Conservation (phyloP, 2,113 vertebrate genomes). For the Coracopsis vasa region DNA sequence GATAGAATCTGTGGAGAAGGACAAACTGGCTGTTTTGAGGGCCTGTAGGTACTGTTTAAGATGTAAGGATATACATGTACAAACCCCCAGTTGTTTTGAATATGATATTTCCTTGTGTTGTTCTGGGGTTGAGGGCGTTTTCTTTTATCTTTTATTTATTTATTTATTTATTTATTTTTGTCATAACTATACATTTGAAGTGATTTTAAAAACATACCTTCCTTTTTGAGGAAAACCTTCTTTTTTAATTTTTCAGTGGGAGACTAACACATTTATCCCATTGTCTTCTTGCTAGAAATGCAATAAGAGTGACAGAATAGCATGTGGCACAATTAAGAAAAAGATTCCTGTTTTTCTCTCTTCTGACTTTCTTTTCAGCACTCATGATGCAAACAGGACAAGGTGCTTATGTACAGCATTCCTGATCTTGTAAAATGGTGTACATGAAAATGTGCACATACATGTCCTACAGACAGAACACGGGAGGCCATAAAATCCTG, state of each 20-base stretch:
- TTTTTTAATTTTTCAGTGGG: neutral
- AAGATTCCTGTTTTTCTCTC: neutral
- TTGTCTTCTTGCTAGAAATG: neutral
- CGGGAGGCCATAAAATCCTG: neutral
- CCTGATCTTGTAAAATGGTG: neutral
- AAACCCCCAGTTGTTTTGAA: neutral
- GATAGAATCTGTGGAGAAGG: neutral
- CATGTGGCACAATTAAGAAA: neutral
- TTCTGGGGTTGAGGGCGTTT: neutral
- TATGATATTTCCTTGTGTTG: fast-evolving
- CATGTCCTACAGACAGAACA: neutral
- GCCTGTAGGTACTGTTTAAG: neutral
- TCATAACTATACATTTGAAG: neutral
- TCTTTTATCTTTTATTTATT: too few relatives aligned
- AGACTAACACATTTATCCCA: neutral
- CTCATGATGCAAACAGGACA: neutral
- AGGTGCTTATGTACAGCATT: neutral
- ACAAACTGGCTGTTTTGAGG: neutral
- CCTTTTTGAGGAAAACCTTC: neutral
- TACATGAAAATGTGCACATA: neutral
- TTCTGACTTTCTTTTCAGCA: neutral
- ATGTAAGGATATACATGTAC: neutral
- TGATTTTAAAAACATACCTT: neutral
- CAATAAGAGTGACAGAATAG: neutral
- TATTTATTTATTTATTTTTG: neutral